A percentile compares a stretch with the other conserved stretches of the same genome.
phyloP scores from a whole-genome alignment of 2,797 vertebrate species.

The Numenius phaeopus region DNA sequence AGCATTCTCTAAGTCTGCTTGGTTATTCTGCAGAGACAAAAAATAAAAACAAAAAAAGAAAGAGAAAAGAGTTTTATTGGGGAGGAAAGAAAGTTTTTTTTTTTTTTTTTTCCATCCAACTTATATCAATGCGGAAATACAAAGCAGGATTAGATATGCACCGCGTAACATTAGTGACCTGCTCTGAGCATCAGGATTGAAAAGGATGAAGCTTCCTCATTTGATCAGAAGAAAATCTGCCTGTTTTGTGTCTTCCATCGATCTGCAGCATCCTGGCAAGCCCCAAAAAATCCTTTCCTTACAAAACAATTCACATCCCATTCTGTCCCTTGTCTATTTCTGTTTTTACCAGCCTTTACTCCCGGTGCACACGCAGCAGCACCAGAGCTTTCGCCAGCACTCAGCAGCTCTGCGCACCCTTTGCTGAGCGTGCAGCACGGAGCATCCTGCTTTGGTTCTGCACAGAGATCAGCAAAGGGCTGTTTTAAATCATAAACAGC shows the following conservation, averaged over 20 bases:
- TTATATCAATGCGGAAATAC: neutral
- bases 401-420: neutral
- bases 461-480: neutral
- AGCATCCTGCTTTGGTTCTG: neutral
- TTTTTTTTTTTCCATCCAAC: neutral
- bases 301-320: neutral
- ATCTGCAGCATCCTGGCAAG: neutral
- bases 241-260: accelerated
- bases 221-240: neutral
- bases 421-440: neutral
- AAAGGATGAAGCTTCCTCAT: neutral
- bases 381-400: neutral
- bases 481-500: neutral
- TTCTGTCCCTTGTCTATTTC: neutral
- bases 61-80: neutral
- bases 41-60: neutral
- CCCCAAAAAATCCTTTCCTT: neutral
- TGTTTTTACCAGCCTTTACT: neutral
- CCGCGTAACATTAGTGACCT: neutral
- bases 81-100: neutral
- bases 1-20: slow-evolving; percentile 99
- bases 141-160: neutral
- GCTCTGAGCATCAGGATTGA: neutral
- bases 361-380: neutral
- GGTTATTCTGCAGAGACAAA: slow-evolving; percentile 92